Evolutionary conservation across 2,113 vertebrate genomes (phyloP).

Genomic region (Rhinopithecus roxellana): DNA sequence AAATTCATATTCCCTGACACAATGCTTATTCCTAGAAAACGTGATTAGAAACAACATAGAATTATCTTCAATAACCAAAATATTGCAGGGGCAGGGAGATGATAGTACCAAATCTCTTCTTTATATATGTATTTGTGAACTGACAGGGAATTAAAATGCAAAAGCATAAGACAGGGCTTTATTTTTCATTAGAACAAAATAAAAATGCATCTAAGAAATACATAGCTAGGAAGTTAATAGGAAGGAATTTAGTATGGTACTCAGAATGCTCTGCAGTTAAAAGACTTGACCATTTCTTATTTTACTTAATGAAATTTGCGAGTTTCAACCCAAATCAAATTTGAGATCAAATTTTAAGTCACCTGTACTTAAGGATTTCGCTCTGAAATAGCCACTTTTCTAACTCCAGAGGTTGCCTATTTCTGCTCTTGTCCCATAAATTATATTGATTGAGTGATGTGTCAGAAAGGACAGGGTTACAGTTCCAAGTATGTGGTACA

Average conservation of each 20-base stretch:
- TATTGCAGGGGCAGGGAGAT: not conserved
- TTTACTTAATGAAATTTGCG: not conserved
- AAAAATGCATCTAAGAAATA: not conserved
- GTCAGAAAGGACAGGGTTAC: conserved; percentile 28
- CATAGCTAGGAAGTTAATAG: not conserved
- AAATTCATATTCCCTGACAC: not conserved
- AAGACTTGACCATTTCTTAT: not conserved
- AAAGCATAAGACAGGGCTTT: not conserved
- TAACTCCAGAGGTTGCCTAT: not conserved
- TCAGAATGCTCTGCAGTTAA: not conserved
- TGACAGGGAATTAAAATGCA: not conserved
- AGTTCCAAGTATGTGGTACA: not conserved
- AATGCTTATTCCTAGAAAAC: not conserved
- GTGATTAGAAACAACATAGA: not conserved
- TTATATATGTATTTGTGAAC: not conserved
- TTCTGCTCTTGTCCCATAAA: conserved; percentile 21
- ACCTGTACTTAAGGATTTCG: not conserved
- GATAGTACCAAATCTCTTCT: not conserved
- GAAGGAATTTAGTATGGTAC: not conserved
- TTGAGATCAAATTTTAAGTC: not conserved
- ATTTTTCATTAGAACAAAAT: conserved; percentile 10
- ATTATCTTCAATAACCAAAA: not conserved
- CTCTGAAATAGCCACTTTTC: not conserved
- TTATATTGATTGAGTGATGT: conserved; percentile 62
- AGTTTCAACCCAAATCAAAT: not conserved